Base-by-base conservation (phyloP, 1,140 invertebrate genomes). In the Tribolium madens region DNA sequence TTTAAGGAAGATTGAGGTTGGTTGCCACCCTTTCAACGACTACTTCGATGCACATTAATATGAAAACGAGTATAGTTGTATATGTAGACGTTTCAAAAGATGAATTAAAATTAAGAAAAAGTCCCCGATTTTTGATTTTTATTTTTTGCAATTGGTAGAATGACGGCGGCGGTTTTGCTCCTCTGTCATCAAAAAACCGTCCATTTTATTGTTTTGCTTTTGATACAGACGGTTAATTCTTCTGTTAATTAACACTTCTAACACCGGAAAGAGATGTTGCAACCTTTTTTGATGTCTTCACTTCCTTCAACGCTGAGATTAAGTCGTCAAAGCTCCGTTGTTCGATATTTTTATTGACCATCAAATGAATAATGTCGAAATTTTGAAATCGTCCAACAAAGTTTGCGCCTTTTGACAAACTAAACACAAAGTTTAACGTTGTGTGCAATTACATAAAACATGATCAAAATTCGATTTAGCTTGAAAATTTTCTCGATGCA, bases 231-330 rank as follows among this genome's bases (percentile, higher is more conserved):
- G 17, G 57, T 64, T 64, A 33, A 64, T 64, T 64, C 31, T 33
- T 64, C 26, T 18, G 13, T 64, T 64, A 64, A 64, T 64, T 64
- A 64, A 64, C 17, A 33, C n/a, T 14, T n/a, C 57, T 31, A 18
- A 33, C 21, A 64, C 21, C 57, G 57, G 57, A 64, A 64, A 64
- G 52, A 17, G 57, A 64, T 64, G 57, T 15, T 33, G 57, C 21
- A 33, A 33, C 14, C 2, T 33, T 33, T 64, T 64, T 33, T 21
- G 26, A 31, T 14, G 57, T 64, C 57, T 33, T 31, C 57, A 64
- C 26, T 64, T 64, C 57, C 57, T 64, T 18, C 21, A 64, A 7
- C 5, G 21, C 57, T 13, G 10, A 12, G 26, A 33, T 64, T 64
- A 12, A 33, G 57, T 33, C 12, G 57, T 64, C 57, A 64, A 64